phyloP scores from a whole-genome alignment of 2,113 vertebrate species.

The Podarcis raffonei region DNA sequence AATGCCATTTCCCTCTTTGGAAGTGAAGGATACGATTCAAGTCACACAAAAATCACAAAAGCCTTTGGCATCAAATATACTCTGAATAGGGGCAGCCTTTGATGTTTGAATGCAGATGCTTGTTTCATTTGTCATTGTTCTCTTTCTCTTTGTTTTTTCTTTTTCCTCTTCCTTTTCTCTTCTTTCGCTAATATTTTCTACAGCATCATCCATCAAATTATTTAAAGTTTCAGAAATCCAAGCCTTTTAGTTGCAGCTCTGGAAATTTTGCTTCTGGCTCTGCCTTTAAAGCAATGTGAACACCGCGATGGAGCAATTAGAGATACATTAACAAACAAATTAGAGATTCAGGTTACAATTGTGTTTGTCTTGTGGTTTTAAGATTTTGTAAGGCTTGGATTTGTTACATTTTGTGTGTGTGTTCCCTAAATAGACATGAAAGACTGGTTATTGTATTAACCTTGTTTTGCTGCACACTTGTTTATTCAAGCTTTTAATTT shows the following conservation, averaged over 20 bases:
- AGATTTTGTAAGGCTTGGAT: neutral
- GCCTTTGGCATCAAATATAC: constrained; percentile 22
- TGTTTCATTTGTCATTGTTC: constrained; percentile 39
- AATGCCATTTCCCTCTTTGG: constrained; percentile 38
- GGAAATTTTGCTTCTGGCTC: constrained; percentile 28
- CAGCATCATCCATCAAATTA: constrained; percentile 35
- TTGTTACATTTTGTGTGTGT: too few relatives aligned
- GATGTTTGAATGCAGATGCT: constrained; percentile 47
- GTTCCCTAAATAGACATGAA: neutral
- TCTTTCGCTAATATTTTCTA: constrained; percentile 39
- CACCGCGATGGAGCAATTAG: neutral
- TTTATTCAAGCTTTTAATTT: neutral
- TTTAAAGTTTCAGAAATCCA: constrained; percentile 34
- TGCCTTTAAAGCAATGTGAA: constrained; percentile 11
- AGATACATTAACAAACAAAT: constrained; percentile 2
- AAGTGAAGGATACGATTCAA: constrained; percentile 27
- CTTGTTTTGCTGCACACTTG: neutral
- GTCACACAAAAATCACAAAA: constrained; percentile 53
- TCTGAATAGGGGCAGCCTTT: constrained; percentile 30
- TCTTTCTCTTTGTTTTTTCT: neutral
- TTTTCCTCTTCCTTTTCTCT: constrained; percentile 3
- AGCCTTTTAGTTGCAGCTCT: neutral
- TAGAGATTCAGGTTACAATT: neutral
- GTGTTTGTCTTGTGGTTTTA: neutral
- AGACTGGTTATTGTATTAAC: too few relatives aligned